Percentiles rank a stretch among this genome's conserved stretches.
phyloP scores from a whole-genome alignment of 1,140 invertebrate genomes.

The Bombus affinis region DNA sequence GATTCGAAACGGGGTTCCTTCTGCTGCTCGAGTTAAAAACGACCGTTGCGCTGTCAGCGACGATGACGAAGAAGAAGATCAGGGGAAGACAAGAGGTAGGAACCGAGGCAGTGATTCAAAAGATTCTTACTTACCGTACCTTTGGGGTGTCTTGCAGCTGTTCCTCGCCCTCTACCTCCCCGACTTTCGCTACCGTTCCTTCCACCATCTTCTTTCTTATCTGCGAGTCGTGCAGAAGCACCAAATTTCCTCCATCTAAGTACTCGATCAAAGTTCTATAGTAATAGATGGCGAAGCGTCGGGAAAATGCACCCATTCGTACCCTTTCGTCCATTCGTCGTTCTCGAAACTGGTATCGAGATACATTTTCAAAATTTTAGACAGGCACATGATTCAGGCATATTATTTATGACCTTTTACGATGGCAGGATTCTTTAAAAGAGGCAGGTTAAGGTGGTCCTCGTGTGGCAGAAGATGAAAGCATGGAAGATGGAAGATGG shows the following conservation, averaged over 20 bases:
- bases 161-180: slow-evolving; percentile 70
- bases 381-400: too few species aligned
- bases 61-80: slow-evolving; percentile 63
- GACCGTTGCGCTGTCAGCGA: slow-evolving; percentile 56
- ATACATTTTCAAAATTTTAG: neutral
- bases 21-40: slow-evolving; percentile 3
- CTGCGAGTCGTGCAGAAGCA: slow-evolving; percentile 16
- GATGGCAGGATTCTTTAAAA: neutral
- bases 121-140: slow-evolving; percentile 70
- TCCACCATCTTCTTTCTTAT: slow-evolving; percentile 48
- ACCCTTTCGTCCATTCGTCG: neutral
- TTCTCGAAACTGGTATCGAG: neutral
- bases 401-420: neutral
- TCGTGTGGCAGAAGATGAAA: too few species aligned
- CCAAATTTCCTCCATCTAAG: slow-evolving; percentile 22
- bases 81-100: slow-evolving; percentile 55
- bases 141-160: slow-evolving; percentile 79
- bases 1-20: slow-evolving; percentile 32
- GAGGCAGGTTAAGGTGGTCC: neutral
- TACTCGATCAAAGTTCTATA: neutral
- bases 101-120: slow-evolving; percentile 76
- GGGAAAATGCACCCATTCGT: neutral
- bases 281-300: neutral
- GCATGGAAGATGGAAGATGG: too few species aligned
- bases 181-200: slow-evolving; percentile 39